Conservation (phyloP, 2,888 invertebrate species). For the Metalampra italica region DNA sequence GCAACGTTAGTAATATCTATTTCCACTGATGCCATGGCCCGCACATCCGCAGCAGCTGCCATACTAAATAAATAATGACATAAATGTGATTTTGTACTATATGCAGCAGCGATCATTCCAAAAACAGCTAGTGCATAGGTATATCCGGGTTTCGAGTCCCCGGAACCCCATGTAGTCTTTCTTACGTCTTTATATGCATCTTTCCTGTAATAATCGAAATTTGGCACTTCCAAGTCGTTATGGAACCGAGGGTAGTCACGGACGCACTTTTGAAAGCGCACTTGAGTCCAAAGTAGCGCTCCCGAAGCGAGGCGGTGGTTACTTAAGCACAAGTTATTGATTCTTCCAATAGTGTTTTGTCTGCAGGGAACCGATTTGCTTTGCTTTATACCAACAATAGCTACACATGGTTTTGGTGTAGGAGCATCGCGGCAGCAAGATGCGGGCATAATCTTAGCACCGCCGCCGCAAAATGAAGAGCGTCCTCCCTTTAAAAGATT, state of each 20-base stretch:
- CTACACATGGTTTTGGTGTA: conserved; percentile 9
- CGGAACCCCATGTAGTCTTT: conserved; percentile 49
- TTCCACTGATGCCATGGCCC: conserved; percentile 88
- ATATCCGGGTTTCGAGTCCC: conserved; percentile 55
- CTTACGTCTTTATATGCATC: conserved; percentile 43
- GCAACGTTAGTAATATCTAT: conserved; percentile 83
- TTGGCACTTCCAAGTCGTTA: conserved; percentile 53
- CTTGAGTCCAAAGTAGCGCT: conserved; percentile 46
- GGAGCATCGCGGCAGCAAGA: conserved; percentile 28
- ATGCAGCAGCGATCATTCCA: conserved; percentile 77
- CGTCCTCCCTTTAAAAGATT: conserved; percentile 32
- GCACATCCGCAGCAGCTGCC: conserved; percentile 84
- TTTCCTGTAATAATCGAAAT: conserved; percentile 59
- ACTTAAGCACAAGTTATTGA: conserved; percentile 11
- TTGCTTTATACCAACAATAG: background rate
- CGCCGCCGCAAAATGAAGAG: conserved; percentile 24
- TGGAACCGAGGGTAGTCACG: conserved; percentile 48
- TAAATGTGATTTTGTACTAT: conserved; percentile 80
- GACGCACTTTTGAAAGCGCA: conserved; percentile 39
- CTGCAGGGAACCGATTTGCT: background rate
- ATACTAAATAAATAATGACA: conserved; percentile 78
- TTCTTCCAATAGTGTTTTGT: background rate
- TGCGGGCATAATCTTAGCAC: conserved; percentile 26
- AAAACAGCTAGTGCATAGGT: conserved; percentile 75
- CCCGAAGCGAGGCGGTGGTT: conserved; percentile 16